These are phyloP conservation scores for Dendrocopos noguchii DNA, from an alignment of 2,113 vertebrate species.

Conservation along the genomic window DNA sequence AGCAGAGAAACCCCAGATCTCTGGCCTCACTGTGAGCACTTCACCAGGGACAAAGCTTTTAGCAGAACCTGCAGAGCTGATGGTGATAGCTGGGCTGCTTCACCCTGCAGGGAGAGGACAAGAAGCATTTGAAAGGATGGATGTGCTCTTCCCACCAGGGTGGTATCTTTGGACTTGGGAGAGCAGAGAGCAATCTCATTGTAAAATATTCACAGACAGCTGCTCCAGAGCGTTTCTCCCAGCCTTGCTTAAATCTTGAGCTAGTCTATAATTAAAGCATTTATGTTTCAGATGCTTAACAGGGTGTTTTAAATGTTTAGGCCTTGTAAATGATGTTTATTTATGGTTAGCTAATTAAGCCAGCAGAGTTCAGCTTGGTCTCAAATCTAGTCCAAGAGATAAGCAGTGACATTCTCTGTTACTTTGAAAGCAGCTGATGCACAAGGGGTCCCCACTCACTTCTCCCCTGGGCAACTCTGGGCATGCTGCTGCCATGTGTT, in stretches of 20 bases:
- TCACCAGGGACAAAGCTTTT: neutral
- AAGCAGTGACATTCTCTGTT: neutral
- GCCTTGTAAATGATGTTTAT: slow-evolving; percentile 75
- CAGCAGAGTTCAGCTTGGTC: slow-evolving; percentile 34
- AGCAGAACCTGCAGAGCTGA: neutral
- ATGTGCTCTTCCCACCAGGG: neutral
- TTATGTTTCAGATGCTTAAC: slow-evolving; percentile 73
- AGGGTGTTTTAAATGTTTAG: slow-evolving; percentile 72
- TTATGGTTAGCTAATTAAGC: slow-evolving; percentile 69
- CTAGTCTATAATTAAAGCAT: slow-evolving; percentile 74
- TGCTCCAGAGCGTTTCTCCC: slow-evolving; percentile 69
- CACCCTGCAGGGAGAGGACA: neutral
- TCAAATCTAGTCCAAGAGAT: neutral
- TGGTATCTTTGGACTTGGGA: neutral
- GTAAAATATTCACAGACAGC: slow-evolving; percentile 72
- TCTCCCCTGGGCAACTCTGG: neutral
- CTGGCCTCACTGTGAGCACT: neutral
- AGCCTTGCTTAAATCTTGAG: slow-evolving; percentile 66
- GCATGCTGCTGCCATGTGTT: fast-evolving
- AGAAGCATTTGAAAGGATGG: neutral
- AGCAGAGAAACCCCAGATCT: neutral
- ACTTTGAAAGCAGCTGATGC: neutral
- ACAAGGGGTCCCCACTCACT: neutral
- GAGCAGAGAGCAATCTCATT: slow-evolving; percentile 26
- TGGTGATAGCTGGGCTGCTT: too few species aligned